Conservation (phyloP, 2,113 vertebrate genomes). For the Rhegmatorhina hoffmannsi region DNA sequence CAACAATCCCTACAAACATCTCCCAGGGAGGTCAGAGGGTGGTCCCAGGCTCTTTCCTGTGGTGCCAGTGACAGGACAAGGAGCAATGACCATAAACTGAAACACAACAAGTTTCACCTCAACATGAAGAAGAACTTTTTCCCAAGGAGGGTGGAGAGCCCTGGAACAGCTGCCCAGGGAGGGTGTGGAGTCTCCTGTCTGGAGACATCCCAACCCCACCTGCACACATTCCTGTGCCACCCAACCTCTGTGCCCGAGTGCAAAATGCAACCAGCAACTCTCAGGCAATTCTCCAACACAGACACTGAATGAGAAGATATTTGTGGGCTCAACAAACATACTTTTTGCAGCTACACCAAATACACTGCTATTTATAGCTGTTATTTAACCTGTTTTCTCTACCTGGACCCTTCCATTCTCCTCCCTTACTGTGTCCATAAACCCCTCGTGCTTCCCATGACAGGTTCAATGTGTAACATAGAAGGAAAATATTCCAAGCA, state of each 20-base stretch:
- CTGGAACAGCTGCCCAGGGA: background rate
- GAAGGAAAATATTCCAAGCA: background rate
- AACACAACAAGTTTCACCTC: background rate
- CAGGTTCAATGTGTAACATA: rapidly evolving
- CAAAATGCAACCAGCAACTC: background rate
- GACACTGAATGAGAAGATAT: rapidly evolving
- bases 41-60: background rate
- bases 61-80: background rate
- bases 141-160: background rate
- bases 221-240: background rate
- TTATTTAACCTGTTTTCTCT: rapidly evolving
- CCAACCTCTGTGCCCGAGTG: rapidly evolving
- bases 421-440: rapidly evolving
- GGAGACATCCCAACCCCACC: background rate
- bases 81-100: background rate
- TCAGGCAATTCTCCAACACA: rapidly evolving
- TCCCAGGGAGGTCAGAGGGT: background rate
- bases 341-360: background rate
- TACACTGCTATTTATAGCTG: rapidly evolving
- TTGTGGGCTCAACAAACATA: rapidly evolving
- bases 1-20: background rate
- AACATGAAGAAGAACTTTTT: background rate
- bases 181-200: background rate
- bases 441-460: background rate
- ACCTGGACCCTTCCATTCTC: background rate